Percentiles rank a stretch among this genome's conserved stretches.
Evolutionary conservation across 2,888 invertebrate genomes (phyloP).

Genomic region (Lochmaea capreae): DNA sequence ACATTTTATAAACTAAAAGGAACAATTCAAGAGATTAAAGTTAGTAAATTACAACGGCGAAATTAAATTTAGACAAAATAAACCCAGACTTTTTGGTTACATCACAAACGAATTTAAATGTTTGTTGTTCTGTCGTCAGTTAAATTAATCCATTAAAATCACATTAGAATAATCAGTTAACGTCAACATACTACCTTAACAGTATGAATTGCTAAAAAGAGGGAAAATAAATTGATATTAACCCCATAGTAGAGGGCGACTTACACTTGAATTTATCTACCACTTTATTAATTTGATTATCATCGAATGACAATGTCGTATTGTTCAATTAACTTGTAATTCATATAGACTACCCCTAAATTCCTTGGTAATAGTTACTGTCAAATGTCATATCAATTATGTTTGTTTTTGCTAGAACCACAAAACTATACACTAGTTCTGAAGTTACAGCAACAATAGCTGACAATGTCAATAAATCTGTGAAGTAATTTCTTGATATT

Average conservation of each 20-base stretch:
- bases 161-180: not conserved
- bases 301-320: not conserved
- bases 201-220: not conserved
- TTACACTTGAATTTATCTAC: not conserved
- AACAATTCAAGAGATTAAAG: no score
- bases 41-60: no score
- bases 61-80: not conserved
- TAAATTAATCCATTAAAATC: constrained; percentile 6
- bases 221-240: constrained; percentile 12
- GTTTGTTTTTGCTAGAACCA: no score
- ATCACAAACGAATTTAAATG: no score
- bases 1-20: no score
- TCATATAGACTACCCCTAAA: not conserved
- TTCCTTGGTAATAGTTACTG: not conserved
- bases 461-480: no score
- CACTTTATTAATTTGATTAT: not conserved
- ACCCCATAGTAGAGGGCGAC: not conserved
- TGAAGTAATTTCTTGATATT: no score
- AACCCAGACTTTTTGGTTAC: not conserved
- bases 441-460: no score
- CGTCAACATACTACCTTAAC: not conserved
- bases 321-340: not conserved
- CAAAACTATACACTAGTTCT: no score
- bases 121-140: not conserved
- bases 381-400: no score